A percentile compares a stretch with the other conserved stretches of the same genome.
phyloP scores from a whole-genome alignment of 2,797 vertebrate genomes.

The Acridotheres tristis region DNA sequence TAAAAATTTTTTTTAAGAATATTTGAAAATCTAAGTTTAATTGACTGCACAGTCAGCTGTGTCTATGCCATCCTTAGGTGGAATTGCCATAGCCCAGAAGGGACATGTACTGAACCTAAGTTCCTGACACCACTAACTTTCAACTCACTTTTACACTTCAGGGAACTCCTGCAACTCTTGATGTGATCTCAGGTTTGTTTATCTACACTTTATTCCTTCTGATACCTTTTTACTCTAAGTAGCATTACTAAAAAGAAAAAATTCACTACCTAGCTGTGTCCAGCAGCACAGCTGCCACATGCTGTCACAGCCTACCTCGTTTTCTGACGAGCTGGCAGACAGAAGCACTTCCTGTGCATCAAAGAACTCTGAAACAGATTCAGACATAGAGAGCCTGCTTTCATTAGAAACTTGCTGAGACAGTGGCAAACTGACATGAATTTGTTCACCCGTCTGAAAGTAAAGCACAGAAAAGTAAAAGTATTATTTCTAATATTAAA shows the following conservation, averaged over 20 bases:
- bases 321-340: conserved; percentile 98
- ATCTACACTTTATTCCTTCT: not conserved
- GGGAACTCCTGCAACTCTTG: not conserved
- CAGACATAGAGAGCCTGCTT: conserved; percentile 98
- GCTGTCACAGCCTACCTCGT: conserved; percentile 82
- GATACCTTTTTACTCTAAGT: not conserved
- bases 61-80: not conserved
- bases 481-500: not conserved
- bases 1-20: not conserved
- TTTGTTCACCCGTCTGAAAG: conserved; percentile 87
- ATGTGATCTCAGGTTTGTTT: not conserved
- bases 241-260: not conserved
- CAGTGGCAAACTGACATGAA: conserved; percentile 89
- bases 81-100: not conserved
- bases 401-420: conserved; percentile 96
- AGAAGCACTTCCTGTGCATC: conserved; percentile 98
- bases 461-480: conserved; percentile 11
- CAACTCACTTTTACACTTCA: not conserved
- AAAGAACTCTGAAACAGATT: conserved; percentile 98
- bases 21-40: not conserved
- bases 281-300: not conserved
- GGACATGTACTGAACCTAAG: not conserved
- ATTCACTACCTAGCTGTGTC: not conserved
- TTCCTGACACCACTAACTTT: not conserved
- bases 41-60: not conserved